phyloP scores from a whole-genome alignment of 1,140 invertebrate genomes.

The Hylaeus volcanicus region DNA sequence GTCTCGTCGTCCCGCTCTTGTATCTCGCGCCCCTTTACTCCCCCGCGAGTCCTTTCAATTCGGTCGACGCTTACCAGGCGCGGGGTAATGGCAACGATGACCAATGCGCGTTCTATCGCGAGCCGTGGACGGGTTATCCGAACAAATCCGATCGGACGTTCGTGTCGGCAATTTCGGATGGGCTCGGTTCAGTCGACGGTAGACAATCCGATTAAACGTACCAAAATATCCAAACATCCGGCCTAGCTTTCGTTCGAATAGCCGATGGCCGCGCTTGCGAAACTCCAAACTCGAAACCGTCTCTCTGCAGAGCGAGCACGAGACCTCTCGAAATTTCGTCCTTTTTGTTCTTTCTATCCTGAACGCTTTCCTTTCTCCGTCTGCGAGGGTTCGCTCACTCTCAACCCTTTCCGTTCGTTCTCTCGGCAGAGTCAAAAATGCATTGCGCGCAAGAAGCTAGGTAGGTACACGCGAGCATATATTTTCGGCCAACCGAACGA shows the following conservation, averaged over 20 bases:
- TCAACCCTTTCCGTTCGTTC: slow-evolving; percentile 52
- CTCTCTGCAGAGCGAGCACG: slow-evolving; percentile 46
- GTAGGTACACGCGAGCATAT: slow-evolving; percentile 69
- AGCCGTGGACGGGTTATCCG: slow-evolving; percentile 36
- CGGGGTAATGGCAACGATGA: not conserved
- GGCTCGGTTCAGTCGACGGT: slow-evolving; percentile 18
- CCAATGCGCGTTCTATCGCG: slow-evolving; percentile 20
- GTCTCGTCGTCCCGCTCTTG: not conserved
- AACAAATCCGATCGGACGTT: slow-evolving; percentile 35
- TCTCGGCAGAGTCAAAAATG: slow-evolving; percentile 70
- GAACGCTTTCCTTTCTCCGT: not conserved
- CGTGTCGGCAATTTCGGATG: slow-evolving; percentile 34
- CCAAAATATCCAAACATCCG: slow-evolving; percentile 33
- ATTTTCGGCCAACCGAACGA: slow-evolving; percentile 58
- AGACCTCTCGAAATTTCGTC: slow-evolving; percentile 13
- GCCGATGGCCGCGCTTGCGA: slow-evolving; percentile 1
- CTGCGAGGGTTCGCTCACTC: slow-evolving; percentile 1
- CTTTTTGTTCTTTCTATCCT: not conserved
- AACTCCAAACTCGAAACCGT: not conserved
- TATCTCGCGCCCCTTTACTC: not conserved
- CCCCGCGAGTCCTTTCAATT: not conserved
- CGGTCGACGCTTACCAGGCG: not conserved
- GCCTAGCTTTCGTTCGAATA: slow-evolving; percentile 6
- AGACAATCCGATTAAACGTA: slow-evolving; percentile 45
- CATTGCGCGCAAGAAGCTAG: slow-evolving; percentile 73